These are phyloP conservation scores for Strongylocentrotus purpuratus DNA, from an alignment of 35 echinoderm and acorn worm species.

Conservation along the genomic window DNA sequence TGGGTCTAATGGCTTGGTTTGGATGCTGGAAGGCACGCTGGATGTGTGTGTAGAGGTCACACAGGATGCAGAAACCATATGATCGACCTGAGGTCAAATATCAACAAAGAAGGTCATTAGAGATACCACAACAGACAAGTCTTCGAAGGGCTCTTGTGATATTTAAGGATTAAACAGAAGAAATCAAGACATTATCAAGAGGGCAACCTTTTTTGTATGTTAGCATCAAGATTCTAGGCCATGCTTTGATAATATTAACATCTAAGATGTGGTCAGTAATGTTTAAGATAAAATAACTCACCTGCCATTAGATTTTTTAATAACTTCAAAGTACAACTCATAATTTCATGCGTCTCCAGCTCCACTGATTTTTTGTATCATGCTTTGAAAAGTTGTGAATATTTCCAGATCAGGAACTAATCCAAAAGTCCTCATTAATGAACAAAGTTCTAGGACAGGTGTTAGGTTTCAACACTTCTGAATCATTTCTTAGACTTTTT, in stretches of 20 bases:
- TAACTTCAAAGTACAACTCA: no score
- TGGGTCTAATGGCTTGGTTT: slow-evolving; percentile 78
- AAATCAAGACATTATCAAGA: not conserved
- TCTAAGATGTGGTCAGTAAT: not conserved
- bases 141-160: not conserved
- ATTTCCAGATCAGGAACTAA: not conserved
- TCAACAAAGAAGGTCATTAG: not conserved
- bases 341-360: no score
- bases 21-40: slow-evolving; percentile 76
- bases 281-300: not conserved
- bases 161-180: not conserved
- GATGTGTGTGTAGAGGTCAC: slow-evolving; percentile 82
- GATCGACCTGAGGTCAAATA: slow-evolving; percentile 68
- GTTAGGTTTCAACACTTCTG: not conserved
- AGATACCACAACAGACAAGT: not conserved
- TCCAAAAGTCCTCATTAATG: not conserved
- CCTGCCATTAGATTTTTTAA: no score
- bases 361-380: not conserved
- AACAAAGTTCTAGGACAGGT: not conserved
- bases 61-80: slow-evolving; percentile 88
- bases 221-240: not conserved
- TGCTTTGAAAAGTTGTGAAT: not conserved
- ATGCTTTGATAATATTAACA: not conserved
- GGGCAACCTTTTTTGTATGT: not conserved
- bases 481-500: not conserved